Evolutionary conservation across 2,888 invertebrate genomes (phyloP).

Genomic region (Xylota segnis): DNA sequence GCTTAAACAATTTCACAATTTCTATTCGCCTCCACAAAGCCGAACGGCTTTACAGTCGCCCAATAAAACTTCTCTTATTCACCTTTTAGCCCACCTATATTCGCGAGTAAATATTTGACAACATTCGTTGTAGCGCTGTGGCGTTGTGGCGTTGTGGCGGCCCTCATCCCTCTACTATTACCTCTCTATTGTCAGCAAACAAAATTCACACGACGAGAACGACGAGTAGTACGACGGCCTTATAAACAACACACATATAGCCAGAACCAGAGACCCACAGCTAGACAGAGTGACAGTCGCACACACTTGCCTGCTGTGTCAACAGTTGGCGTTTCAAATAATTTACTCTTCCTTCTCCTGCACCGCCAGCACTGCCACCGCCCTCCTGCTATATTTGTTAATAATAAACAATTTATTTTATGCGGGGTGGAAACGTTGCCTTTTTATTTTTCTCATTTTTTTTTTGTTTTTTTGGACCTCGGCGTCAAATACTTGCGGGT

Average conservation of each 20-base stretch:
- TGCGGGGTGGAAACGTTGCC: constrained; percentile 32
- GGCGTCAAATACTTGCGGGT: constrained; percentile 14
- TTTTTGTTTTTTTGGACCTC: constrained; percentile 14
- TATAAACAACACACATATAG: neutral
- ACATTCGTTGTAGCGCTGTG: constrained; percentile 47
- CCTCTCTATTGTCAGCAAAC: constrained; percentile 49
- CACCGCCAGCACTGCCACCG: neutral
- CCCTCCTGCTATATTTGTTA: constrained; percentile 45
- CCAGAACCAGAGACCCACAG: neutral
- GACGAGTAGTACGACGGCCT: neutral
- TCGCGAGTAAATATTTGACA: constrained; percentile 62
- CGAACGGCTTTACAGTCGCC: constrained; percentile 8
- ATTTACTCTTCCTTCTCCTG: constrained; percentile 43
- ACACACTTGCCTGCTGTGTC: constrained; percentile 55
- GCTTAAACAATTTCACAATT: constrained; percentile 18
- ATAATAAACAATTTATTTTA: constrained; percentile 70
- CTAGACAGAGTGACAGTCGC: constrained; percentile 13
- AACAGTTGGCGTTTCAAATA: constrained; percentile 63
- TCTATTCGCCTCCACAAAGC: constrained; percentile 15
- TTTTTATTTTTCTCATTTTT: constrained; percentile 5
- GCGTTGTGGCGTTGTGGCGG: constrained; percentile 44
- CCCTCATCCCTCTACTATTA: neutral
- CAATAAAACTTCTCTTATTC: constrained; percentile 40
- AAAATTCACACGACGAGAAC: constrained; percentile 18
- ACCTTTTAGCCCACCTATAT: constrained; percentile 58